Evolutionary conservation across 2,797 vertebrate genomes (phyloP).

Genomic region (Sphenopsis melanotis): DNA sequence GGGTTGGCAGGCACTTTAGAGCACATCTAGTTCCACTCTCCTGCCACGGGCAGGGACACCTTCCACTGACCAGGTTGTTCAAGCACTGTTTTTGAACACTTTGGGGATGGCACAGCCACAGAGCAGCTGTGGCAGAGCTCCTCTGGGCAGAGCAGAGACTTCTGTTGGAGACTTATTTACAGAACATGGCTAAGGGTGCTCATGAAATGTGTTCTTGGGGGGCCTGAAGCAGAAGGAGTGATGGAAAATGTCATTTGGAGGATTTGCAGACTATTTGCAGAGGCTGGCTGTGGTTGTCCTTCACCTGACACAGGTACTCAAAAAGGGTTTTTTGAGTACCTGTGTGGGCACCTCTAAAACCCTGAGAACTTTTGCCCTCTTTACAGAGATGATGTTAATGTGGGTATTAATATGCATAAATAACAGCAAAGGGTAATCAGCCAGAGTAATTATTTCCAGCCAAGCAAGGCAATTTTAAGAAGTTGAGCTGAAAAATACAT

Average conservation of each 20-base stretch:
- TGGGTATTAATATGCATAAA: background rate
- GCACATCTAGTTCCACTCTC: background rate
- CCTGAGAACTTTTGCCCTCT: background rate
- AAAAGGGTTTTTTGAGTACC: background rate
- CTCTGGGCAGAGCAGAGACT: background rate
- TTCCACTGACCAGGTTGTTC: background rate
- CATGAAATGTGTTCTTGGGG: background rate
- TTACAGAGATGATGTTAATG: background rate
- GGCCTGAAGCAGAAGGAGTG: background rate
- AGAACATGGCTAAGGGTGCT: background rate
- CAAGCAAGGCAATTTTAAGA: background rate
- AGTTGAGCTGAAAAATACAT: background rate
- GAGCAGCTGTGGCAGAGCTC: background rate
- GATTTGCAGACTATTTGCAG: background rate
- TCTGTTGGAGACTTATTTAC: background rate
- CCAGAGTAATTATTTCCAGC: background rate
- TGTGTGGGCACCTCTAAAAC: background rate
- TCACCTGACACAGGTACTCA: no score
- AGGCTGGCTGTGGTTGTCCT: background rate
- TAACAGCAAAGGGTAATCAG: background rate
- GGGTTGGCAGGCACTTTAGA: background rate
- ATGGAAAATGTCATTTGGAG: background rate
- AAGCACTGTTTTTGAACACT: background rate
- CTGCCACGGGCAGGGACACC: background rate
- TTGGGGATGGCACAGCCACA: background rate